phyloP scores from a whole-genome alignment of 1,140 invertebrate genomes.

The Neodiprion virginianus region DNA sequence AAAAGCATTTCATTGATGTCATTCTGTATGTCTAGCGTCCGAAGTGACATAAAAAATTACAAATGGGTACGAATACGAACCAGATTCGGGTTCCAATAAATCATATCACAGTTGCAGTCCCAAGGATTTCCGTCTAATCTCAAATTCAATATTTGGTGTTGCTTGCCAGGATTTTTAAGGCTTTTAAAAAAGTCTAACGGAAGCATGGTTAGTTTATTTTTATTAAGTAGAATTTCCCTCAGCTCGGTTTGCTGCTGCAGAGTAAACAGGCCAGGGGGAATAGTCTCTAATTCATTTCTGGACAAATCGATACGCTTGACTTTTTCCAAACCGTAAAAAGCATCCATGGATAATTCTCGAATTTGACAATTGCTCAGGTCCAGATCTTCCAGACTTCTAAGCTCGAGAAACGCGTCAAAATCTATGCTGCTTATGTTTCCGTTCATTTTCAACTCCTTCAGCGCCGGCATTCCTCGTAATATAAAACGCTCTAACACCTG shows the following conservation, averaged over 20 bases:
- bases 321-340: slow-evolving; percentile 69
- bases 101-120: slow-evolving; percentile 74
- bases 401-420: slow-evolving; percentile 72
- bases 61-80: slow-evolving; percentile 30
- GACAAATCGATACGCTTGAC: slow-evolving; percentile 69
- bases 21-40: too few species aligned
- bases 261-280: slow-evolving; percentile 68
- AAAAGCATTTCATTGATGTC: slow-evolving; percentile 3
- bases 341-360: slow-evolving; percentile 70
- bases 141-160: slow-evolving; percentile 53
- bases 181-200: slow-evolving; percentile 66
- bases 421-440: slow-evolving; percentile 68
- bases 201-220: slow-evolving; percentile 67
- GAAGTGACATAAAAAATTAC: neutral
- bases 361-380: slow-evolving; percentile 70
- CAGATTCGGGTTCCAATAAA: slow-evolving; percentile 65
- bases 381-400: slow-evolving; percentile 65
- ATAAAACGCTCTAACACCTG: slow-evolving; percentile 66
- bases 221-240: slow-evolving; percentile 67
- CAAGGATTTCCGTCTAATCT: slow-evolving; percentile 72
- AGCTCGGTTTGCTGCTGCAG: slow-evolving; percentile 66
- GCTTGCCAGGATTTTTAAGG: slow-evolving; percentile 51
- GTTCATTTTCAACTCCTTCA: slow-evolving; percentile 62
- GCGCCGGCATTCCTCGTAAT: slow-evolving; percentile 66
- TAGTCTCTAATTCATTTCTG: slow-evolving; percentile 64